phyloP scores from a whole-genome alignment of 2,113 vertebrate species.

The Sphyrna mokarran region DNA sequence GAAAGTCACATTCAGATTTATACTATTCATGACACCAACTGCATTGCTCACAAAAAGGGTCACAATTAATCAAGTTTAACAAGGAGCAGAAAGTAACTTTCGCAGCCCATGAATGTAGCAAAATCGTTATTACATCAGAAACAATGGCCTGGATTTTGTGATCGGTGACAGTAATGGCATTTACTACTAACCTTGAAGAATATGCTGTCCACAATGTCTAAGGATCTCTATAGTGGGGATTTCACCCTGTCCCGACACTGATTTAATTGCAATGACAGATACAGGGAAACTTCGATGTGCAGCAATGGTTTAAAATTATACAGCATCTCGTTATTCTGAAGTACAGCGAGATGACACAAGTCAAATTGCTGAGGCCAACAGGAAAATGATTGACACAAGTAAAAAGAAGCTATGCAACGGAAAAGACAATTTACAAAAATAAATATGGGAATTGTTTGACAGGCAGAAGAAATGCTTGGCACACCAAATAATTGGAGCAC shows the following conservation, averaged over 20 bases:
- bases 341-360: not conserved
- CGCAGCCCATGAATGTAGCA: not conserved
- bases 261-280: no score
- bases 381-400: not conserved
- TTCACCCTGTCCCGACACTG: no score
- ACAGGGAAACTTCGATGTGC: no score
- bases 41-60: not conserved
- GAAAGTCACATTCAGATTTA: not conserved
- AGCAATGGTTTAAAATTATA: not conserved
- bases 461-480: not conserved
- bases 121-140: not conserved
- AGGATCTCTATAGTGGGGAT: no score
- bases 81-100: not conserved
- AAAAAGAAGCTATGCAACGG: not conserved
- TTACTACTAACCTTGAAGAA: no score
- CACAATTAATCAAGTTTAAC: not conserved
- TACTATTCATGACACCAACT: not conserved
- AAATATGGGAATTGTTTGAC: constrained; percentile 2
- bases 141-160: not conserved
- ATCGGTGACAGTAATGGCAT: no score
- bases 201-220: no score
- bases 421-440: constrained; percentile 10
- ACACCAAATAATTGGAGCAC: not conserved
- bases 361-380: not conserved
- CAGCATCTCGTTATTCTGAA: not conserved